Evolutionary conservation across 2,113 vertebrate genomes (phyloP).

Genomic region (Uria aalge): DNA sequence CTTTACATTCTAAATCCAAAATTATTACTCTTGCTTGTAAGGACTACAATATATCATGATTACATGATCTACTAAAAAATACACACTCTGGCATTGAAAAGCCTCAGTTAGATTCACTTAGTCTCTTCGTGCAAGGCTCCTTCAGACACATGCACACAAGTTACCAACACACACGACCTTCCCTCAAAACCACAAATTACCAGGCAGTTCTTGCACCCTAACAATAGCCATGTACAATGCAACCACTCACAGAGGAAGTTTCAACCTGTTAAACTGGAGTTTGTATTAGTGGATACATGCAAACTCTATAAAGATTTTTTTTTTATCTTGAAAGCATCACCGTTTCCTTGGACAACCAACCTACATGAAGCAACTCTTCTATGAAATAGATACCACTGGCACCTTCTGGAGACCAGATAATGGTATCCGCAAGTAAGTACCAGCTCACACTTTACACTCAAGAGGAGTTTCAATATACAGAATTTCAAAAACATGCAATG

Average conservation of each 20-base stretch:
- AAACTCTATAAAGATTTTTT: rapidly evolving
- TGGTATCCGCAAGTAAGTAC: not conserved
- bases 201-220: not conserved
- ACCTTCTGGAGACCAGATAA: not conserved
- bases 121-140: not conserved
- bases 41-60: not conserved
- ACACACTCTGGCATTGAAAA: not conserved
- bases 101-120: not conserved
- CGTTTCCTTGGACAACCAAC: not conserved
- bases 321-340: not conserved
- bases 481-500: not conserved
- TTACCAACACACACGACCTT: not conserved
- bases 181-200: not conserved
- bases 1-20: not conserved
- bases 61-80: not conserved
- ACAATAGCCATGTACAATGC: rapidly evolving
- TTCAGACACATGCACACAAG: not conserved
- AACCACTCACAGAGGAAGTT: not conserved
- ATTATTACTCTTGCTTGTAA: not conserved
- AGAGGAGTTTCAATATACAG: not conserved
- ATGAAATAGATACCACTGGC: not conserved
- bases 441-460: not conserved
- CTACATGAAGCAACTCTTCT: not conserved
- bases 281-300: not conserved
- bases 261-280: not conserved